Percentiles rank a stretch among this genome's conserved stretches.
Evolutionary conservation across 2,797 vertebrate species (phyloP).

Genomic region (Lagodon rhomboides): DNA sequence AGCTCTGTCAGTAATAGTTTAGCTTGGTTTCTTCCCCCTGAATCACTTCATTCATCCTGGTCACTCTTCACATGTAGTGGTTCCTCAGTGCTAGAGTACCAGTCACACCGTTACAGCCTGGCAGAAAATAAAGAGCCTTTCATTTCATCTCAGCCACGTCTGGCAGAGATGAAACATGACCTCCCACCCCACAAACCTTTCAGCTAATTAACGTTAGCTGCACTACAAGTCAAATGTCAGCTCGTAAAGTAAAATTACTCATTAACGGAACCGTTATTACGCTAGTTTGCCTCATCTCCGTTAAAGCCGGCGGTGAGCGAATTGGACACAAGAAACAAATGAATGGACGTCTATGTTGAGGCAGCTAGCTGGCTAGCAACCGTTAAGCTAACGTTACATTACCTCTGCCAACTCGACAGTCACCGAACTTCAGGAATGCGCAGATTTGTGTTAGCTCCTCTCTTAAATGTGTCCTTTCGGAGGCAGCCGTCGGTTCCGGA

Average conservation of each 20-base stretch:
- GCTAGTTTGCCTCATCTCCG: not conserved
- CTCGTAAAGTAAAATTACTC: not conserved
- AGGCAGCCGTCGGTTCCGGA: constrained; percentile 1
- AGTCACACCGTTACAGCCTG: constrained; percentile 57
- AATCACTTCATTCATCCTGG: not conserved
- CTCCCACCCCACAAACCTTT: constrained; percentile 16
- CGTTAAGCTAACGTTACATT: constrained; percentile 36
- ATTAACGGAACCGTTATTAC: accelerated
- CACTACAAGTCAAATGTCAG: not conserved
- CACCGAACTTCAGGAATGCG: constrained; percentile 50
- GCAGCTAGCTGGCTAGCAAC: constrained; percentile 24
- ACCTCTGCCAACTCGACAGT: constrained; percentile 76
- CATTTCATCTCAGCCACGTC: constrained; percentile 59
- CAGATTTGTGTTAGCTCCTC: constrained; percentile 24
- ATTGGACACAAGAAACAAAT: constrained; percentile 23
- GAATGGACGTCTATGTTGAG: constrained; percentile 28
- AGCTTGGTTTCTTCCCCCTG: not conserved
- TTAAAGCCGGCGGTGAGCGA: not conserved
- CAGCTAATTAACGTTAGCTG: constrained; percentile 14
- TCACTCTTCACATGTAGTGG: not conserved
- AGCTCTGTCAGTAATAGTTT: not conserved
- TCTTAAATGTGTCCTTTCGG: not conserved
- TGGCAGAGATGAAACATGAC: constrained; percentile 1
- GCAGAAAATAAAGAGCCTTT: constrained; percentile 68
- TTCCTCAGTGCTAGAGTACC: constrained; percentile 10